phyloP scores from a whole-genome alignment of 2,797 vertebrate genomes.

The Leuciscus waleckii region DNA sequence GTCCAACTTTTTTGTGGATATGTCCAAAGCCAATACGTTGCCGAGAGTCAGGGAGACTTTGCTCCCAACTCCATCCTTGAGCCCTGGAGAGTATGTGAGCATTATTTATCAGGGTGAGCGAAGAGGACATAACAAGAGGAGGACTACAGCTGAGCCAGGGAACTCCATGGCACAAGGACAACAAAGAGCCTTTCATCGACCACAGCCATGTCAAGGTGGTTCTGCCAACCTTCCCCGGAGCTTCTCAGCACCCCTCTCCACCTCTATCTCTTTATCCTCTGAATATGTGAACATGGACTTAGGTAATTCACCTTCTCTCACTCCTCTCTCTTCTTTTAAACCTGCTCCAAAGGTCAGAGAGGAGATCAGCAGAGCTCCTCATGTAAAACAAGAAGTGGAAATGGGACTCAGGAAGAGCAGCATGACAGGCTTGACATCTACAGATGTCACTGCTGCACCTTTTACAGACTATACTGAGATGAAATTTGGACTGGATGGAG shows the following conservation, averaged over 20 bases:
- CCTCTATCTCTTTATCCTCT: slow-evolving; percentile 64
- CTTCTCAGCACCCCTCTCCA: slow-evolving; percentile 79
- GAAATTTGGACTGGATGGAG: slow-evolving; percentile 66
- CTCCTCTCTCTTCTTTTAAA: slow-evolving; percentile 71
- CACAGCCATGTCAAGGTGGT: slow-evolving; percentile 71
- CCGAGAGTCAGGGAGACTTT: slow-evolving; percentile 80
- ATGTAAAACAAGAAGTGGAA: slow-evolving; percentile 68
- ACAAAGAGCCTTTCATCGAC: slow-evolving; percentile 70
- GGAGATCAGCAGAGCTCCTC: slow-evolving; percentile 68
- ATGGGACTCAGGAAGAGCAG: slow-evolving; percentile 66
- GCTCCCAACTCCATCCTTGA: slow-evolving; percentile 72
- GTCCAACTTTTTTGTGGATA: slow-evolving; percentile 76
- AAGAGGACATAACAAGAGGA: slow-evolving; percentile 55
- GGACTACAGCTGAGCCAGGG: slow-evolving; percentile 60
- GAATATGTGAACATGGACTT: slow-evolving; percentile 79
- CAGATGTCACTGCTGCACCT: slow-evolving; percentile 54
- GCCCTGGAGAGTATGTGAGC: slow-evolving; percentile 81
- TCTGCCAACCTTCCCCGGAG: slow-evolving; percentile 79
- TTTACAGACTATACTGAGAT: slow-evolving; percentile 67
- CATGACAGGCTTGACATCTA: slow-evolving; percentile 59
- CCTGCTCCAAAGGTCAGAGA: slow-evolving; percentile 69
- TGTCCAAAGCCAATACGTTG: slow-evolving; percentile 82
- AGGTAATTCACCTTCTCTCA: slow-evolving; percentile 69
- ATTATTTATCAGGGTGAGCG: slow-evolving; percentile 76
- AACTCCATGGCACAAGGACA: slow-evolving; percentile 72